Percentiles rank a stretch among this genome's conserved stretches.
Evolutionary conservation across 2,113 vertebrate genomes (phyloP).

Genomic region (Petrocephalus microphthalmus): DNA sequence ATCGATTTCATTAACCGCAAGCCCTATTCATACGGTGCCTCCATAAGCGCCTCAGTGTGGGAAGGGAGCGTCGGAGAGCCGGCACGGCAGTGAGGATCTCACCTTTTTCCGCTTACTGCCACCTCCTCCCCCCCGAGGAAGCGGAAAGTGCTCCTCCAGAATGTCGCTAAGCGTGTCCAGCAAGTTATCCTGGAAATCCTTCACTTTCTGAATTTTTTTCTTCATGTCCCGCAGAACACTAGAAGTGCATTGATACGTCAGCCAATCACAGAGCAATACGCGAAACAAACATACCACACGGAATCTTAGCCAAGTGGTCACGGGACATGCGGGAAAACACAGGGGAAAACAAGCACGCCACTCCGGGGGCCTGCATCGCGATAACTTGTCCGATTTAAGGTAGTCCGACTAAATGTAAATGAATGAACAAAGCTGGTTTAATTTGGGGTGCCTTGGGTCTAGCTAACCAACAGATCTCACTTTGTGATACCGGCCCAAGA

Average conservation of each 20-base stretch:
- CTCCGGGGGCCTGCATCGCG: neutral
- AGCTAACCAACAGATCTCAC: neutral
- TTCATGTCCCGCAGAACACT: slow-evolving; percentile 59
- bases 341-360: neutral
- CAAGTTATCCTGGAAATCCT: slow-evolving; percentile 52
- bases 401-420: neutral
- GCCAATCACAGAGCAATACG: neutral
- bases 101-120: slow-evolving; percentile 58
- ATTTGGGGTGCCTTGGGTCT: neutral
- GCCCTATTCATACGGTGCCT: too few relatives aligned
- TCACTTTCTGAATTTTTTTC: slow-evolving; percentile 56
- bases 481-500: neutral
- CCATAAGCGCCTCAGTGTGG: too few relatives aligned
- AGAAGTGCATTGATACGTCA: neutral
- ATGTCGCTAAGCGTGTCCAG: slow-evolving; percentile 57
- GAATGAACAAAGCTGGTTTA: neutral
- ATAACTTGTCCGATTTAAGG: neutral
- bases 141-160: slow-evolving; percentile 55
- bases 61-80: neutral
- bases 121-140: slow-evolving; percentile 34
- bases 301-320: neutral
- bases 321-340: neutral
- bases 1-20: neutral
- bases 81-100: neutral
- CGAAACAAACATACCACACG: too few relatives aligned